phyloP scores from a whole-genome alignment of 1,140 invertebrate genomes.

The Drosophila dunni region DNA sequence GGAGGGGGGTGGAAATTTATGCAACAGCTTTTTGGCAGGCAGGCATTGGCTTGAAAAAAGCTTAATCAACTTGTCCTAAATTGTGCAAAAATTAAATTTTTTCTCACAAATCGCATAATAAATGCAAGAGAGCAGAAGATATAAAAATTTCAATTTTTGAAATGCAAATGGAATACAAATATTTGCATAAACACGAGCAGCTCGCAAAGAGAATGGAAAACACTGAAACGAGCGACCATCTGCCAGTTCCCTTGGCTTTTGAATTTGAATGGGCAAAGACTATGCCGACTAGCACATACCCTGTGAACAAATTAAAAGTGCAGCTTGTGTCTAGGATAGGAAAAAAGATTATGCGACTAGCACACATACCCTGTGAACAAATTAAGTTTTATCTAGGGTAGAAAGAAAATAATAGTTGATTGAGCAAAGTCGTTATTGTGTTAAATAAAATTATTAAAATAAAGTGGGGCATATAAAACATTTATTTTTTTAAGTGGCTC shows the following conservation, averaged over 20 bases:
- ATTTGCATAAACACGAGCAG: conserved; percentile 71
- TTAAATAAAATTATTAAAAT: too few species aligned
- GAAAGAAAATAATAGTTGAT: too few species aligned
- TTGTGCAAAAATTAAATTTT: conserved; percentile 64
- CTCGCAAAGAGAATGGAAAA: conserved; percentile 46
- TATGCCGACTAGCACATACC: conserved; percentile 4
- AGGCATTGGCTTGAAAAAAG: conserved; percentile 40
- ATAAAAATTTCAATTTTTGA: conserved; percentile 78
- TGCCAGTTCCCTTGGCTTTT: conserved; percentile 39
- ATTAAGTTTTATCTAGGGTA: too few species aligned
- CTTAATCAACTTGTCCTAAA: conserved; percentile 69
- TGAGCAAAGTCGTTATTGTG: too few species aligned
- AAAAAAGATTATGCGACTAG: too few species aligned
- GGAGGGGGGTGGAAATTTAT: conserved; percentile 23
- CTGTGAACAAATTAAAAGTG: background rate
- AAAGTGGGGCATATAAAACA: too few species aligned
- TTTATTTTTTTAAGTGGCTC: too few species aligned
- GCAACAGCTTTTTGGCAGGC: conserved; percentile 46
- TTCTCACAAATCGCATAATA: conserved; percentile 66
- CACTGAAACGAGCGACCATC: conserved; percentile 30
- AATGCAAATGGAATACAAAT: conserved; percentile 80
- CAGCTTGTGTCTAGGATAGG: too few species aligned
- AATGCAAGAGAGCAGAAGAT: conserved; percentile 46
- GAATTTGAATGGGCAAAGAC: background rate
- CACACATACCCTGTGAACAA: too few species aligned